Base-by-base conservation (phyloP, 53 echinoderm and acorn worm genomes). In the Pentamera pediparva region DNA sequence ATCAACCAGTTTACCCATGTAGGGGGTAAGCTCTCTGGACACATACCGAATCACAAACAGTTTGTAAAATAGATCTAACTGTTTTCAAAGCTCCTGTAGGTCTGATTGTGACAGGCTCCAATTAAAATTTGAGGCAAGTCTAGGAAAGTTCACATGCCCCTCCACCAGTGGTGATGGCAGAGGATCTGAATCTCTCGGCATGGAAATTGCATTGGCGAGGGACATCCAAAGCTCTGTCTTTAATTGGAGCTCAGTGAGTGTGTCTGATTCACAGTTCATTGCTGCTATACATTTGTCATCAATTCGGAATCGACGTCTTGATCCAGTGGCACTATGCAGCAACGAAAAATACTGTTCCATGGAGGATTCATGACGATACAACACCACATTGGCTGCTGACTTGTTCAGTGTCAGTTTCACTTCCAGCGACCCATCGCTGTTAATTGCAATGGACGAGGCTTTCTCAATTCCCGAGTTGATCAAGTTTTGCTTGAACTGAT, bases 1-100 rank as follows among this genome's bases (percentile, higher is more conserved):
- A 19, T 53, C 53, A 25, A 53, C 6, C 53, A 53, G 53, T 8
- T 53, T 53, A 22, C 22, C 27, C 53, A 53, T 53, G 53, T 53
- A 53, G 22, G 53, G 53, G 2, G 53, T 53, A 5, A 53, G 27
- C 15, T 53, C 53, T 53, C 27, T 53, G 22, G 12, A 5, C 21
- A 22, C 53, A 53, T 53, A 53, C 27, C 53, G 53, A 53, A 53
- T 53, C 18, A 53, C 53, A 53, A 53, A 53, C 5, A 53, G 53
- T 53, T 53, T 53, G 21, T 53, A 27, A 53, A 53, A 53, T 53
- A 10, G 4, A 27, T 53, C 53, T 53, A 53, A 53, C 22, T 53
- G 53, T 53, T 53, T 53, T 6, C 53, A 27, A 53, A 53, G 53
- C 53, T 53, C 53, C 53, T 53, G 22, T 27, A 53, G 22, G 2